These are phyloP conservation scores for Brachionus plicatilis DNA, from an alignment of 1,140 invertebrate species.

Conservation along the genomic window DNA sequence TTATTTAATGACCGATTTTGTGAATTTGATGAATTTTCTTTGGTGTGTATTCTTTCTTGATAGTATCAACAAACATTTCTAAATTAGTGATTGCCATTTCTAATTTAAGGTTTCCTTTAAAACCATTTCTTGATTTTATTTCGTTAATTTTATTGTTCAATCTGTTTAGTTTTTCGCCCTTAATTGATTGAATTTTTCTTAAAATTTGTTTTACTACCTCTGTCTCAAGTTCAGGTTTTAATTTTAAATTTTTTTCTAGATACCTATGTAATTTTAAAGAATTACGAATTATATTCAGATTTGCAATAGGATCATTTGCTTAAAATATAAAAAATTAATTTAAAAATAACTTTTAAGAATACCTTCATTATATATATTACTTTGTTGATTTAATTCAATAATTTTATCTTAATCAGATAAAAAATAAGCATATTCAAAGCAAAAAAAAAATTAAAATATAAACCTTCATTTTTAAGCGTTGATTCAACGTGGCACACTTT, in stretches of 20 bases:
- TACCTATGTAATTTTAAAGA: constrained; percentile 1
- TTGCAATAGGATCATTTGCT: not conserved
- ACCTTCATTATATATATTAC: not conserved
- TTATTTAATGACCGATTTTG: not conserved
- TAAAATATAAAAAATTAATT: not conserved
- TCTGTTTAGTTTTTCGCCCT: not conserved
- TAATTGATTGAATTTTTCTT: not conserved
- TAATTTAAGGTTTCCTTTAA: not conserved
- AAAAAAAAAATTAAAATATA: not conserved
- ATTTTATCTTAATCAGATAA: not conserved
- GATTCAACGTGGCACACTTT: not conserved
- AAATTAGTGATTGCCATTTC: not conserved
- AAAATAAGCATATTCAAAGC: not conserved
- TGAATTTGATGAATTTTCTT: not conserved
- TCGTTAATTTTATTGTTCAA: constrained; percentile 5
- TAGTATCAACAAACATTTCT: not conserved
- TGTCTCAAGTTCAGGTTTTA: not conserved
- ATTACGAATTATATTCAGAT: not conserved
- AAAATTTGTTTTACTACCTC: not conserved
- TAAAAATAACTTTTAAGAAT: too few relatives aligned
- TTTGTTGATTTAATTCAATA: not conserved
- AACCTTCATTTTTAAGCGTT: not conserved
- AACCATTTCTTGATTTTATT: not conserved
- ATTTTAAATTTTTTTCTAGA: not conserved
- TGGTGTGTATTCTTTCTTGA: not conserved